Conservation (phyloP, 2,113 vertebrate species). For the Mesembrinibis cayennensis region DNA sequence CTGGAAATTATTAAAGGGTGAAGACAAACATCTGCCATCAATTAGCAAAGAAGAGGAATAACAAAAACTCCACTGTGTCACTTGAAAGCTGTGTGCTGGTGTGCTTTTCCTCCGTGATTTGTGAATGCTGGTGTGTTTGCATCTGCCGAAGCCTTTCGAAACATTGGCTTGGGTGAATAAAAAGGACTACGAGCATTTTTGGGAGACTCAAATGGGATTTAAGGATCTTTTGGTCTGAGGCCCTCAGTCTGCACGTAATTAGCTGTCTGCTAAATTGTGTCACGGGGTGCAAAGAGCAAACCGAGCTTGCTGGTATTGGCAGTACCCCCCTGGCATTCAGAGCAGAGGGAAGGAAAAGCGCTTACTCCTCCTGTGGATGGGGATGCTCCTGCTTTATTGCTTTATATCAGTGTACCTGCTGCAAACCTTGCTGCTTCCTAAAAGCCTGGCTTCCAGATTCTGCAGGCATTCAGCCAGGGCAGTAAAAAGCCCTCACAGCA, state of each 20-base stretch:
- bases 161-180: not conserved
- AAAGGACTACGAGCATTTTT: accelerated
- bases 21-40: slow-evolving; percentile 74
- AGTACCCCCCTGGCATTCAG: not conserved
- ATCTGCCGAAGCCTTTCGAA: not conserved
- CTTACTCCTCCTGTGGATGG: not conserved
- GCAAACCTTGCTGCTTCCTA: not conserved
- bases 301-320: accelerated
- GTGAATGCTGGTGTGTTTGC: not conserved
- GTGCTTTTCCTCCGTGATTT: not conserved
- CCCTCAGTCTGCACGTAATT: not conserved
- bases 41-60: slow-evolving; percentile 67
- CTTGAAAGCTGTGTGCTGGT: not conserved
- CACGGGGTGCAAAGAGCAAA: accelerated
- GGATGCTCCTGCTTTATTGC: not conserved
- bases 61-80: slow-evolving; percentile 48
- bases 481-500: not conserved
- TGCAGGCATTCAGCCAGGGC: not conserved
- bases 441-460: not conserved
- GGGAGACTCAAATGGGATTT: not conserved
- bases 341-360: not conserved
- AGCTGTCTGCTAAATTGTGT: not conserved
- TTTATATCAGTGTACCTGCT: not conserved
- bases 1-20: slow-evolving; percentile 75
- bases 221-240: not conserved